A percentile compares a stretch with the other conserved stretches of the same genome.
These are phyloP conservation scores for Syritta pipiens DNA, from an alignment of 2,888 invertebrate species.

Conservation along the genomic window DNA sequence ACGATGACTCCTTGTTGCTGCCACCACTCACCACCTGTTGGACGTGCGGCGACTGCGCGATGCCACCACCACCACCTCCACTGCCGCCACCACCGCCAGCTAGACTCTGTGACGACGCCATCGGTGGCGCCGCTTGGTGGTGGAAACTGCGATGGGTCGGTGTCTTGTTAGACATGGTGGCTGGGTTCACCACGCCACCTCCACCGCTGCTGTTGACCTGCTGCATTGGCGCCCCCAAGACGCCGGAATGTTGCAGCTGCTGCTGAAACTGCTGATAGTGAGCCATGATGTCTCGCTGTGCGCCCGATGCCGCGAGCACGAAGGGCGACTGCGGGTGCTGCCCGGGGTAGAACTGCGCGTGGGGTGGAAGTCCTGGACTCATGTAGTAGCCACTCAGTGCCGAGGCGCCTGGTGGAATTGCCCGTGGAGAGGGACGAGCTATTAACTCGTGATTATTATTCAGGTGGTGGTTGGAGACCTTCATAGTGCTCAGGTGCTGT, in stretches of 20 bases:
- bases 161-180: conserved; percentile 39
- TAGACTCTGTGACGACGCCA: conserved; percentile 55
- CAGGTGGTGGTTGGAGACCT: conserved; percentile 38
- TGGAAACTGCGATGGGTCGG: conserved; percentile 35
- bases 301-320: conserved; percentile 28
- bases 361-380: conserved; percentile 41
- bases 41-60: conserved; percentile 24
- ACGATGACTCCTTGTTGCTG: conserved; percentile 57
- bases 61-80: neutral
- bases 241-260: conserved; percentile 68
- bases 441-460: conserved; percentile 55
- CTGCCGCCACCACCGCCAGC: conserved; percentile 23
- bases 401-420: conserved; percentile 42
- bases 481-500: conserved; percentile 40
- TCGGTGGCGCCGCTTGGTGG: conserved; percentile 28
- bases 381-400: conserved; percentile 53
- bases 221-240: conserved; percentile 47
- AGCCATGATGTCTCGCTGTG: conserved; percentile 47
- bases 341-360: conserved; percentile 40
- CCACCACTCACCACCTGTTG: conserved; percentile 31
- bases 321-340: conserved; percentile 34
- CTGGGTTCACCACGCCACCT: conserved; percentile 55
- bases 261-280: conserved; percentile 51
- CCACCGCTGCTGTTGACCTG: too few relatives aligned
- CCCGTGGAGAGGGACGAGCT: conserved; percentile 38